Evolutionary conservation across 2,888 invertebrate species (phyloP), one percentile per base, ranked within the genome.

Genomic region (Omphaloscelis lunosa): DNA sequence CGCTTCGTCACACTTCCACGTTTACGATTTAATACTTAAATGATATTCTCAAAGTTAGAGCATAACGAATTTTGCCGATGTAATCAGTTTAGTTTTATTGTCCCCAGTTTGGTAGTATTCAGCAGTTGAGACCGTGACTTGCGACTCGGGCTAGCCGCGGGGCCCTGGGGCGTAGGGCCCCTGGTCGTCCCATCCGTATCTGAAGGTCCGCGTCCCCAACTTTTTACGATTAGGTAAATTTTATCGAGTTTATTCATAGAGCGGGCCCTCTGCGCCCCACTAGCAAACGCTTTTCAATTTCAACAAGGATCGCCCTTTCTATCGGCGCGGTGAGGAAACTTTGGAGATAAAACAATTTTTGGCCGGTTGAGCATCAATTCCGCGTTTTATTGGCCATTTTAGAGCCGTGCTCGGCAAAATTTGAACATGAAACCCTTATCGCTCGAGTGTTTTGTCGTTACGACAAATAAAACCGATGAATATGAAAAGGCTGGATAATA

Each of bases 201-300:
- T 80, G 74, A 86, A 85, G 88, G 89, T 80, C 81, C 82, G 87
- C 89, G 89, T 83, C 82, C 84, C 88, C 88, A 93, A 93, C 89
- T 93, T 93, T 93, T 93, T 92, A 91, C 93, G 93, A 93, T 93
- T 93, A 92, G 91, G 92, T 93, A 95, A 95, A 94, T 93, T 93
- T 93, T 91, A 93, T 93, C 90, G 91, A 91, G 92, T 94, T 94
- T 94, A 95, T 96, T 95, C 95, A 95, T 95, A 93, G 92, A 93
- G 90, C 85, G 88, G 67, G 86, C 84, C 90, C 91, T 79, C 72
- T 67, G 85, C 83, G 84, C 90, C 88, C 88, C 86, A 86, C 86
- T 86, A 83, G 83, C 85, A 76, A 86, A 91, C 90, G 91, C 90
- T 93, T 95, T 94, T 95, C 95, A 93, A 95, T 95, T 95, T 94